Evolutionary conservation across 2,113 vertebrate species (phyloP).

Genomic region (Empidonax alnorum): DNA sequence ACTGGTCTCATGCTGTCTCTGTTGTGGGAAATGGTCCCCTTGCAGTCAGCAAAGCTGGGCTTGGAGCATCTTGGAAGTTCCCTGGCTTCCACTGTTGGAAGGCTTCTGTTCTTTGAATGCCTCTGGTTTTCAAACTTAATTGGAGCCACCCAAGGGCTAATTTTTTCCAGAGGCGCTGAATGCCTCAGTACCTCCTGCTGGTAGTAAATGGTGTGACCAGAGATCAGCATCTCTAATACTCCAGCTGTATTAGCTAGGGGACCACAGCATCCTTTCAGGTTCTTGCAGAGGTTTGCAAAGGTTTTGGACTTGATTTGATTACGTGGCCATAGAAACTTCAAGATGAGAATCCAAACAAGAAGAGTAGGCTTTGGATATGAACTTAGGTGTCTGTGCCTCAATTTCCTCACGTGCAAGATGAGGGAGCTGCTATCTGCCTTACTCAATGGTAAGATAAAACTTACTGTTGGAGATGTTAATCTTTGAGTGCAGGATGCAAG

Average conservation of each 20-base stretch:
- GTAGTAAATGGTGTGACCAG: background rate
- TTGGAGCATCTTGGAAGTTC: background rate
- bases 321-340: background rate
- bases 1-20: background rate
- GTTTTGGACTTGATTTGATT: background rate
- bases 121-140: background rate
- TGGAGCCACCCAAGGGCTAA: background rate
- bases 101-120: background rate
- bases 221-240: background rate
- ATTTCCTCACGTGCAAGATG: background rate
- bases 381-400: background rate
- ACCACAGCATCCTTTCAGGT: background rate
- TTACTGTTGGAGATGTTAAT: background rate
- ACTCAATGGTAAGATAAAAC: background rate
- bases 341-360: background rate
- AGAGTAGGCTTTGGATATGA: background rate
- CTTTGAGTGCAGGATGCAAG: background rate
- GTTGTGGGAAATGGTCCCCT: conserved; percentile 7
- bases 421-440: background rate
- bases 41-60: background rate
- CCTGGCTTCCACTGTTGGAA: conserved; percentile 21
- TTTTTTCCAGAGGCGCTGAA: background rate
- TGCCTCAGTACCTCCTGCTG: background rate
- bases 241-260: background rate
- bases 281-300: background rate